Conservation (phyloP, 2,888 invertebrate genomes). For the Eupithecia tripunctaria region DNA sequence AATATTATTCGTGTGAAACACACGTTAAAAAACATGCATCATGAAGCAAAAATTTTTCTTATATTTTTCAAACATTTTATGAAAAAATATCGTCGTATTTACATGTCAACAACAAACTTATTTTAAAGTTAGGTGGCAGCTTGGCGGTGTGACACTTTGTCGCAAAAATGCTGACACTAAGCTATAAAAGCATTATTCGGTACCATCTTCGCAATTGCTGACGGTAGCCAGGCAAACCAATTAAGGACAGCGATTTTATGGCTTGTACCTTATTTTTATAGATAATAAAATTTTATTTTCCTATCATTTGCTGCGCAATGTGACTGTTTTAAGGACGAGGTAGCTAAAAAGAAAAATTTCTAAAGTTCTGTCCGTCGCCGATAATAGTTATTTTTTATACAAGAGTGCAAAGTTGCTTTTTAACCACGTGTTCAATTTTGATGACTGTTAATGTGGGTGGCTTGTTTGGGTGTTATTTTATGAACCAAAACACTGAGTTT, state of each 20-base stretch:
- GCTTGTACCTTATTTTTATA: slow-evolving; percentile 25
- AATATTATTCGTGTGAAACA: too few species aligned
- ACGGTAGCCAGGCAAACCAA: slow-evolving; percentile 25
- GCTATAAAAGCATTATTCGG: slow-evolving; percentile 8
- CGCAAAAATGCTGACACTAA: not conserved
- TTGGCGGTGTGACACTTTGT: not conserved
- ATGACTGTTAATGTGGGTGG: too few species aligned
- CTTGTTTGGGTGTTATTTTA: too few species aligned
- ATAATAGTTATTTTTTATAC: too few species aligned
- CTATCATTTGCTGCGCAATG: not conserved
- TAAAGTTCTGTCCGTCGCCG: not conserved
- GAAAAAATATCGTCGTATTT: too few species aligned
- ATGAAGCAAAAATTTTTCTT: too few species aligned
- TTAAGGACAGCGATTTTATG: slow-evolving; percentile 35
- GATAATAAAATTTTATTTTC: slow-evolving; percentile 33
- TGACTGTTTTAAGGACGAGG: slow-evolving; percentile 5
- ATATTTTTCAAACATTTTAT: too few species aligned
- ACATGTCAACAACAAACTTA: not conserved
- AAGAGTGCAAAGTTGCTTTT: too few species aligned
- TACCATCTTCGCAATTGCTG: not conserved
- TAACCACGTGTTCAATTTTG: too few species aligned
- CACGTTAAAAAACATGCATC: too few species aligned
- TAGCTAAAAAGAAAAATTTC: not conserved
- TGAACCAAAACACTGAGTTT: too few species aligned
- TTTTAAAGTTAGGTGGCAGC: not conserved